Conservation (phyloP, 2,888 invertebrate species). For the Acanthosepion lycidas region DNA sequence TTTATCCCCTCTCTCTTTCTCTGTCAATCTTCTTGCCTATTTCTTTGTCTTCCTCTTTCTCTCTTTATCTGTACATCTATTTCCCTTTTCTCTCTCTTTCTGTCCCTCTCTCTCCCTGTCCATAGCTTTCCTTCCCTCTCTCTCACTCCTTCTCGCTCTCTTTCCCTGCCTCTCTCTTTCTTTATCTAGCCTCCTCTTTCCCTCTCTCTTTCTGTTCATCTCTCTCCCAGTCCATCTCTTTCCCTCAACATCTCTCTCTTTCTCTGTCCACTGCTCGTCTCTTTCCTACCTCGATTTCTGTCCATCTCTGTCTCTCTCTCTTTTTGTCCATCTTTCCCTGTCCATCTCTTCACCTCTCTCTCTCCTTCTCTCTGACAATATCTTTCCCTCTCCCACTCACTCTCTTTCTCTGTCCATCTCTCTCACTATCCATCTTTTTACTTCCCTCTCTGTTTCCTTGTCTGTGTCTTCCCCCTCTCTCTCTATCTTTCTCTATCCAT, state of each 20-base stretch:
- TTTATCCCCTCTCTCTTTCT: not conserved
- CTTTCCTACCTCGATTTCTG: not conserved
- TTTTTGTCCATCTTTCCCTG: not conserved
- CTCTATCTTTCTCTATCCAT: not conserved
- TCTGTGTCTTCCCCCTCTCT: not conserved
- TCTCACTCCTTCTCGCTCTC: not conserved
- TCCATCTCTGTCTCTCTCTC: not conserved
- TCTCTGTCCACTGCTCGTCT: not conserved
- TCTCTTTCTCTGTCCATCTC: not conserved
- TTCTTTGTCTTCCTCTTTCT: no score
- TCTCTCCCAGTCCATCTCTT: not conserved
- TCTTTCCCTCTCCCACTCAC: not conserved
- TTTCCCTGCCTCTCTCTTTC: not conserved
- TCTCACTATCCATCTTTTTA: not conserved
- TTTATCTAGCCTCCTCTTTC: not conserved
- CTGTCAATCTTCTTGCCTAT: no score
- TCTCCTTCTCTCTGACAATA: not conserved
- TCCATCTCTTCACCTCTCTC: not conserved
- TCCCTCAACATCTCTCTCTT: no score
- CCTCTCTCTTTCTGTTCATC: not conserved
- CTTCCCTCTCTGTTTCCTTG: not conserved
- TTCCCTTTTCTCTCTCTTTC: not conserved
- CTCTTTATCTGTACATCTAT: not conserved
- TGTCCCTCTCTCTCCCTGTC: not conserved
- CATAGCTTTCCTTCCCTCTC: not conserved